Conservation (phyloP, 1,140 invertebrate species). For the Bactericera cockerelli region DNA sequence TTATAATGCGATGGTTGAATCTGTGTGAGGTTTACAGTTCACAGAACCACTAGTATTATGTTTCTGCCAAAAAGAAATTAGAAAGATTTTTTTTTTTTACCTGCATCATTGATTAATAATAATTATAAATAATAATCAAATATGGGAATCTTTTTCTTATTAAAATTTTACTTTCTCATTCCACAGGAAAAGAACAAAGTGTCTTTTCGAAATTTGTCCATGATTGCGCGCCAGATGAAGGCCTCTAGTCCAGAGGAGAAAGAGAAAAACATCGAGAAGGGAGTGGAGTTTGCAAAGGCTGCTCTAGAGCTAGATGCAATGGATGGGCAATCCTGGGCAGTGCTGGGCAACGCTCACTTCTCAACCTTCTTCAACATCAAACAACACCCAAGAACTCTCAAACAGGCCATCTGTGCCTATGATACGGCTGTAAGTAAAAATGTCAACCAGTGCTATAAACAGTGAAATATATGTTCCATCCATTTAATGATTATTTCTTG, state of each 20-base stretch:
- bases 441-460: no score
- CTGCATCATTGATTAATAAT: not conserved
- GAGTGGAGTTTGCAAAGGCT: constrained; percentile 66
- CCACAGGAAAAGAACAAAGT: constrained; percentile 56
- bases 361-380: constrained; percentile 59
- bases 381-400: constrained; percentile 54
- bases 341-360: constrained; percentile 73
- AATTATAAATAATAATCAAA: constrained; percentile 12
- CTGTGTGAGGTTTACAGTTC: no score
- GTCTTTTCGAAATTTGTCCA: constrained; percentile 67
- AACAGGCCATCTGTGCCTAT: constrained; percentile 64
- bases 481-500: no score
- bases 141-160: no score
- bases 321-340: constrained; percentile 72
- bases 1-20: no score
- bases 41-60: no score
- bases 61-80: no score
- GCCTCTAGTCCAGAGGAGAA: constrained; percentile 36
- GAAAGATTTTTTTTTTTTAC: constrained; percentile 6
- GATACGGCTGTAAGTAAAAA: constrained; percentile 54
- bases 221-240: constrained; percentile 55
- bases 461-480: not conserved
- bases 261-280: constrained; percentile 45
- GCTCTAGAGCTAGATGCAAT: constrained; percentile 64
- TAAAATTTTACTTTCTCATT: no score